Base-by-base conservation (phyloP, 1,140 invertebrate species). In the Bombus sylvicola region DNA sequence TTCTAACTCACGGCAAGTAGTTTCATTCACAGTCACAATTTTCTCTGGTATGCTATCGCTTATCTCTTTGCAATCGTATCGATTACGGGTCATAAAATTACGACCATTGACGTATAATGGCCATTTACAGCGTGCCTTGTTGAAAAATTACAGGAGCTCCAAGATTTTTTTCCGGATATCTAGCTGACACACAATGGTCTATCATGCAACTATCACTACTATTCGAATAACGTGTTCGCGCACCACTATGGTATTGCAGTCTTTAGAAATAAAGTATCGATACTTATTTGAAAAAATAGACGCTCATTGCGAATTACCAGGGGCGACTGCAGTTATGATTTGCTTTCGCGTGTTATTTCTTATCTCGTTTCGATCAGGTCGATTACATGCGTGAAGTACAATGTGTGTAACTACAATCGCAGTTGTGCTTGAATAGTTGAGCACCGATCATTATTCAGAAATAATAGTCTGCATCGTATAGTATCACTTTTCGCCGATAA, bases 341-440 rank as follows among this genome's bases (percentile, higher is more conserved):
- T 75, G 74, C 25, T 12, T 57, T 37, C 74, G 18, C 31, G 12
- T 18, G 37, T 37, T 75, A 9, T 47, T 75, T 28, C 74, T 84
- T 81, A 88, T 83, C 81, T 71, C 34, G 39, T 57, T 31, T 3
- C 73, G 57, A 88, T 77, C 69, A 80, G 68, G 69, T 86, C 43
- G 68, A 76, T 77, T n/a, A 81, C 47, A 22, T 2, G 47, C 47
- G 47, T 18, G 6, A 53, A 53, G 47, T 53, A 53, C 47, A 53
- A 53, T 53, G 47, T 8, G 18, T 22, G 18, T 53, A 53, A 53
- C 47, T 22, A 22, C 47, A 53, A 53, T 53, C 5, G 18, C 47
- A 53, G 18, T 53, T 22, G 18, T 53, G 47, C 47, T 53, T 22
- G 18, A 53, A 53, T 53, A 53, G 47, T 53, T 22, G 47, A 8